Evolutionary conservation across 2,888 invertebrate genomes (phyloP).

Genomic region (Drosophila mettleri): DNA sequence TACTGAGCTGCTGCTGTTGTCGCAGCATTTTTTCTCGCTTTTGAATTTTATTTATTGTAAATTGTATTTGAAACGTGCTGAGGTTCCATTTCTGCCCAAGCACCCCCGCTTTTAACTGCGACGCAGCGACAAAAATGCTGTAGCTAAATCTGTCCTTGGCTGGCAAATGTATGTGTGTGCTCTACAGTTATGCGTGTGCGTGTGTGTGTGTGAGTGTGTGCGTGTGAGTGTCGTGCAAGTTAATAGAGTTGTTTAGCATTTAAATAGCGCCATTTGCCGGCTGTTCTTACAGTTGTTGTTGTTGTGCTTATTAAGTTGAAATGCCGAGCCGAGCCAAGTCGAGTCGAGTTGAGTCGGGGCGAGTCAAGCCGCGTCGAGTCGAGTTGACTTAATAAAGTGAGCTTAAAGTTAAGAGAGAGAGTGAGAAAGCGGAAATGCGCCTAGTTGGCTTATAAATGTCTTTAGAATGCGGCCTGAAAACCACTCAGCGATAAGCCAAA

Average conservation of each 20-base stretch:
- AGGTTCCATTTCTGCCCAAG: constrained; percentile 65
- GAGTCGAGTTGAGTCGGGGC: constrained; percentile 55
- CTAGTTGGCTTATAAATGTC: constrained; percentile 38
- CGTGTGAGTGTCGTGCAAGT: constrained; percentile 73
- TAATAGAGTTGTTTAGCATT: constrained; percentile 79
- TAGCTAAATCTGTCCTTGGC: constrained; percentile 49
- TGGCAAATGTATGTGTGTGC: constrained; percentile 46
- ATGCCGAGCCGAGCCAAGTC: constrained; percentile 57
- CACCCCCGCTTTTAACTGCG: background rate
- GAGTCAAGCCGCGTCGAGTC: constrained; percentile 52
- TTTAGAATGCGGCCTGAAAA: constrained; percentile 46
- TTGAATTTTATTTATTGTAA: constrained; percentile 81
- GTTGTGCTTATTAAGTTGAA: constrained; percentile 72
- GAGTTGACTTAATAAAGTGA: constrained; percentile 75
- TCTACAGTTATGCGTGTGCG: constrained; percentile 13
- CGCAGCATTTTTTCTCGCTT: constrained; percentile 68
- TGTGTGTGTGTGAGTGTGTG: constrained; percentile 32
- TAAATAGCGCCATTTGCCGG: constrained; percentile 72
- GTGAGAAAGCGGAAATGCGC: constrained; percentile 36
- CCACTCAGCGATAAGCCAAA: constrained; percentile 60
- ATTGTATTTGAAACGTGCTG: constrained; percentile 81
- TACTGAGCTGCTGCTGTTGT: constrained; percentile 39
- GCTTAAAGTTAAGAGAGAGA: constrained; percentile 56
- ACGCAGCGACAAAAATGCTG: constrained; percentile 31
- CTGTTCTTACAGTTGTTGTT: constrained; percentile 49